A percentile compares a stretch with the other conserved stretches of the same genome.
Evolutionary conservation across 2,113 vertebrate species (phyloP).

Genomic region (Chloebia gouldiae): DNA sequence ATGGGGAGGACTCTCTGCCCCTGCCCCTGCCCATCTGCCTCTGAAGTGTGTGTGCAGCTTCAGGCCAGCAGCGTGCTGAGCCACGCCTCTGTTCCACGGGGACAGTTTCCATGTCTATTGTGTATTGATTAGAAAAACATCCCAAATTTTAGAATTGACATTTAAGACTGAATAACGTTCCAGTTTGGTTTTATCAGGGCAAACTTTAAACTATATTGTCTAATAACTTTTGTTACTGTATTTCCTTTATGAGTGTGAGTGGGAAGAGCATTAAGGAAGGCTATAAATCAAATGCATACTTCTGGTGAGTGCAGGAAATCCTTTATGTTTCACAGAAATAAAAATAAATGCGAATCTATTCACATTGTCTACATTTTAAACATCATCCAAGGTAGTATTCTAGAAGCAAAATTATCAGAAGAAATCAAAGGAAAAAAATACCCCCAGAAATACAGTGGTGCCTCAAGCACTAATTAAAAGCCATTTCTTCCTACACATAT

Average conservation of each 20-base stretch:
- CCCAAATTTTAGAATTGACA: not conserved
- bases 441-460: not conserved
- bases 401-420: not conserved
- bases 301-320: constrained; percentile 43
- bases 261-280: not conserved
- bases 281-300: constrained; percentile 15
- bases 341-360: not conserved
- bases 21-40: not conserved
- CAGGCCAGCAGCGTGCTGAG: not conserved
- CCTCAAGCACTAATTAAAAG: not conserved
- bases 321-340: not conserved
- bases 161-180: constrained; percentile 39
- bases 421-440: not conserved
- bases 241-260: not conserved
- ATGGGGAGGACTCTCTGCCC: not conserved
- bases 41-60: not conserved
- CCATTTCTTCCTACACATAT: not conserved
- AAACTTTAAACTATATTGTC: constrained; percentile 21
- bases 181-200: constrained; percentile 21
- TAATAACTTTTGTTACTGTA: not conserved
- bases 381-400: not conserved
- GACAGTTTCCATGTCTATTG: not conserved
- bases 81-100: accelerated
- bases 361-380: not conserved
- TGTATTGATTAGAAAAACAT: constrained; percentile 46